Base-by-base conservation (phyloP, 92 coral and sea anemone genomes). In the Zoanthus gigantus region DNA sequence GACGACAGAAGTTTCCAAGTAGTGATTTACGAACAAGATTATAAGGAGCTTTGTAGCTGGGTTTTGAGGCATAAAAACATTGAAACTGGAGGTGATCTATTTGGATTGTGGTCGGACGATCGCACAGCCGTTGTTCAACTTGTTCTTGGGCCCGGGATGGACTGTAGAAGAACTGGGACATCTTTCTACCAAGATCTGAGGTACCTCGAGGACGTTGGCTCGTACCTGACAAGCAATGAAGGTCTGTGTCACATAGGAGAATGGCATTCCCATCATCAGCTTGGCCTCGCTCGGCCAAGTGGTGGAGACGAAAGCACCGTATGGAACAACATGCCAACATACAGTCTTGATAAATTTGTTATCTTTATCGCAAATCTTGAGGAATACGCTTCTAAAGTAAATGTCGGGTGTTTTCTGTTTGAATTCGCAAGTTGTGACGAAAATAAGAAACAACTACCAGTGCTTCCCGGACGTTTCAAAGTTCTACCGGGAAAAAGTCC, bases 181-280 rank as follows among this genome's bases (percentile, higher is more conserved):
- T 96, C 98, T 15, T 96, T 96, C 81, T 94, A 79, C 73, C 98
- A 96, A 85, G 98, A 96, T 85, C 76, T 91, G 17, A 89, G 71
- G 12, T 94, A 96, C 84, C 95, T 96, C n/a, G 93, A 85, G 45
- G 76, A 74, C 2, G 93, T 93, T 29, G 95, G 97, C 23, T 71
- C 88, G 52, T 75, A 80, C 37, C 58, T 96, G 74, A 94, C 98
- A 6, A 52, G 75, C 8, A 58, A 74, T 1, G 93, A 96, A 72
- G 95, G 97, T 46, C 81, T 96, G 58, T 96, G 98, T 48, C 95
- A 96, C 87, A 94, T 96, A 65, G 98, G 98, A 16, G 97, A 96
- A 81, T 96, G 98, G 98, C 98, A 96, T 89, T 96, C 98, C 9
- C 98, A 96, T 76, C 97, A 96, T 57, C 91, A 83, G 63, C 90